Percentiles rank a stretch among this genome's conserved stretches.
Conservation (phyloP, 2,797 vertebrate species). For the Pygocentrus nattereri region DNA sequence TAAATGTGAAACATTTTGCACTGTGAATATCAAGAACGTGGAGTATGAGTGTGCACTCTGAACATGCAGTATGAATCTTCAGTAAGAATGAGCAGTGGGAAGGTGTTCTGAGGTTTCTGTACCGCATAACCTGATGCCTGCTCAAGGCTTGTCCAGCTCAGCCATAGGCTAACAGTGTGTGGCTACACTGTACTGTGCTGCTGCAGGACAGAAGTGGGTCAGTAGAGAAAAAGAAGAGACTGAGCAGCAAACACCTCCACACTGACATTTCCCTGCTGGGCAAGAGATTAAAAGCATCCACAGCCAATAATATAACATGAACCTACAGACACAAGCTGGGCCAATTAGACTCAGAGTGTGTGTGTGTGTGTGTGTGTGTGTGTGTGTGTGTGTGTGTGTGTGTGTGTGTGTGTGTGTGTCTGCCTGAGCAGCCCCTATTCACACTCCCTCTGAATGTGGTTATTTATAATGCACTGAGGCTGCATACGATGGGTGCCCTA, state of each 20-base stretch:
- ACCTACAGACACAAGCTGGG: slow-evolving; percentile 25
- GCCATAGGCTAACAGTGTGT: background rate
- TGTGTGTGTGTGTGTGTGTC: slow-evolving; percentile 36
- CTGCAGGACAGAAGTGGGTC: slow-evolving; percentile 65
- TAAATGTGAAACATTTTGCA: too few relatives aligned
- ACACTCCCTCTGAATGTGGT: slow-evolving; percentile 35
- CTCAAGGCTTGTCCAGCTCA: background rate
- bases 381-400: slow-evolving; percentile 30
- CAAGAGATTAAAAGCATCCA: slow-evolving; percentile 27
- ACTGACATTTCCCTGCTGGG: slow-evolving; percentile 44
- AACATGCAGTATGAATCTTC: background rate
- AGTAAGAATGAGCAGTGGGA: background rate
- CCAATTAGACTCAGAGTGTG: slow-evolving; percentile 25
- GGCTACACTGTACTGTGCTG: background rate
- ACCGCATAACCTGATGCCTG: background rate
- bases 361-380: slow-evolving; percentile 7
- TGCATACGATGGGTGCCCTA: slow-evolving; percentile 9
- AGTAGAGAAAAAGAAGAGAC: slow-evolving; percentile 45
- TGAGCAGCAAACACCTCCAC: slow-evolving; percentile 23
- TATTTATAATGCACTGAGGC: slow-evolving; percentile 39
- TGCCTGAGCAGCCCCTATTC: slow-evolving; percentile 41
- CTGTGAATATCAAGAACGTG: background rate
- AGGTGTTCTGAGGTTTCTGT: background rate
- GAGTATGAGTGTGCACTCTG: background rate
- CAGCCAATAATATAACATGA: slow-evolving; percentile 33